These are phyloP conservation scores for Drosophila neoperkinsi DNA, from an alignment of 2,888 invertebrate species.

Conservation along the genomic window DNA sequence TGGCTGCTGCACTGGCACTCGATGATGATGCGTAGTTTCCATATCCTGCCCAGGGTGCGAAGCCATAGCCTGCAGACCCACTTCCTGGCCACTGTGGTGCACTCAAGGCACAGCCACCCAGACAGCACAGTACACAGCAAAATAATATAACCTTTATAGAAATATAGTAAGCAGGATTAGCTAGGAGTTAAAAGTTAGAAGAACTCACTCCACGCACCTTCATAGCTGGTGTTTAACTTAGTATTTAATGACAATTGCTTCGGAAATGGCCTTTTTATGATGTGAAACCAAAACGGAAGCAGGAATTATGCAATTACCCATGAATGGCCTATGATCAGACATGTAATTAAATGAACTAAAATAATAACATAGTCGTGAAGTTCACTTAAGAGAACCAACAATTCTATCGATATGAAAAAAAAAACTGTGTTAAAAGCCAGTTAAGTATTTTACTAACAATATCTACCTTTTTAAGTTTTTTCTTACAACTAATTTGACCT, in stretches of 20 bases:
- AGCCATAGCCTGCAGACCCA: conserved; percentile 62
- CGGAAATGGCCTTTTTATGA: conserved; percentile 55
- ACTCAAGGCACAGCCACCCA: conserved; percentile 14
- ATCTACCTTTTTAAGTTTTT: neutral
- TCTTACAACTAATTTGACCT: neutral
- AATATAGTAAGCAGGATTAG: neutral
- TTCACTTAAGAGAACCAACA: neutral
- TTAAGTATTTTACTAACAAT: neutral
- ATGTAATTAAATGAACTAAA: conserved; percentile 58
- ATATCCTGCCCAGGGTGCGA: conserved; percentile 61
- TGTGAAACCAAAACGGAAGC: conserved; percentile 55
- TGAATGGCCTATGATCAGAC: conserved; percentile 21
- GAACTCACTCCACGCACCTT: conserved; percentile 49
- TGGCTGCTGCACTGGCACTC: conserved; percentile 52
- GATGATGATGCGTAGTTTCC: conserved; percentile 57
- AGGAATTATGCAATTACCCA: conserved; percentile 41
- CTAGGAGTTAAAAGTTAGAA: neutral
- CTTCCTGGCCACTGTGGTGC: conserved; percentile 58
- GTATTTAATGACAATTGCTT: conserved; percentile 10
- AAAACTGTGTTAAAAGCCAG: neutral
- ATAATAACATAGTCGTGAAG: conserved; percentile 11
- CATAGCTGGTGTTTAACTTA: conserved; percentile 47
- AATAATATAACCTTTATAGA: conserved; percentile 26
- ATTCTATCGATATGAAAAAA: neutral
- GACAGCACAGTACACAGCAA: conserved; percentile 29